Evolutionary conservation across 2,888 invertebrate genomes (phyloP).

Genomic region (Noctua pronuba): DNA sequence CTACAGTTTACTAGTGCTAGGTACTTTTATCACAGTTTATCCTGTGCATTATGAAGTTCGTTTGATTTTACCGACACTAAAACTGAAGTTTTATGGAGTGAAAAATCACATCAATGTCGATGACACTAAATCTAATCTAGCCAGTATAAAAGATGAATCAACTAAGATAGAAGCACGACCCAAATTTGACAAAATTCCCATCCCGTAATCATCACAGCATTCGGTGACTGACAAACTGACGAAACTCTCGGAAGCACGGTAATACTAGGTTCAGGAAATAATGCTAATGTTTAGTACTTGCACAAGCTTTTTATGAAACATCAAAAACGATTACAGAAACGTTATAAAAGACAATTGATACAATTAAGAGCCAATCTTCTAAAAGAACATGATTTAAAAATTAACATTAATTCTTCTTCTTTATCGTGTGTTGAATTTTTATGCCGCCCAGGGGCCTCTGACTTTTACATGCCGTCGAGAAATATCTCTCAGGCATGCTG

Average conservation of each 20-base stretch:
- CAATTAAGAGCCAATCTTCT: background rate
- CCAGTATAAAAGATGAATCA: background rate
- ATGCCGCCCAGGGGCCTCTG: too few species aligned
- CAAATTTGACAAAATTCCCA: background rate
- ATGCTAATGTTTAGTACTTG: background rate
- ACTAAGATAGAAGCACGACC: too few species aligned
- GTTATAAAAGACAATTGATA: conserved; percentile 1
- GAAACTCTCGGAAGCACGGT: background rate
- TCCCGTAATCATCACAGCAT: background rate
- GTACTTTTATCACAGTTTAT: conserved; percentile 11
- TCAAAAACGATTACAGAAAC: background rate
- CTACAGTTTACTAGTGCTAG: background rate
- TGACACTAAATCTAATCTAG: background rate
- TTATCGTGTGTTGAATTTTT: too few species aligned
- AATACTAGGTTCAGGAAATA: background rate
- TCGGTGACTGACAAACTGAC: background rate
- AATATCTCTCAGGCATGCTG: too few species aligned
- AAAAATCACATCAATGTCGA: background rate
- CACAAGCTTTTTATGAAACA: background rate
- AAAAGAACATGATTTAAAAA: background rate
- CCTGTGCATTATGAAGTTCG: background rate
- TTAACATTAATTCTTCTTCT: too few species aligned
- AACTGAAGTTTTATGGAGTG: background rate
- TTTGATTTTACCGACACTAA: background rate
- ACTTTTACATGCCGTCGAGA: too few species aligned